Base-by-base conservation (phyloP, 1,140 invertebrate genomes). In the Dendroctonus valens region DNA sequence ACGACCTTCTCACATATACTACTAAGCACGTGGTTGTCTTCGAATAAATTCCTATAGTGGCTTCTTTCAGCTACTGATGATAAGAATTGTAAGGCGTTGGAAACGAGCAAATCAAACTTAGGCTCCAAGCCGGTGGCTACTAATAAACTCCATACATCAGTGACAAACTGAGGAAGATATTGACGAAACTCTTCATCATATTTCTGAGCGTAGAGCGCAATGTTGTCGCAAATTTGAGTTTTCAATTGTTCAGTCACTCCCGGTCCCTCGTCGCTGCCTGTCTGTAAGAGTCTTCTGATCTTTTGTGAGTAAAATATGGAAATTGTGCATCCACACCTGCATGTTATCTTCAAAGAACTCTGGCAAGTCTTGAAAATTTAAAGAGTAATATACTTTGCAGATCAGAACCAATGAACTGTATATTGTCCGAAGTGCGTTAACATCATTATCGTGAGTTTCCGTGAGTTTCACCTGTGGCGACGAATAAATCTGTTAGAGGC, bases 331-430 rank as follows among this genome's bases (percentile, higher is more conserved):
- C 97, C 97, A 99, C 9, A 84, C 84, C 54, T 83, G 81, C 89
- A 99, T 97, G 76, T 98, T 96, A 76, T 99, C 97, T 80, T 99
- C 96, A 82, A 99, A 99, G 83, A 94, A 97, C 82, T 99, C 96
- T 0, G 97, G 96, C 69, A 99, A 81, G 82, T 99, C 97, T 84
- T 97, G 95, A 71, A 87, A 94, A 81, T 98, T 99, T 5, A 99
- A 83, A 4, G 94, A 97, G 79, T 96, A 94, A 81, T 98, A 99
- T 26, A 99, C 92, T 83, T 99, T 97, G 69, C 90, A 90, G n/a
- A 97, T 90, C 3, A 97, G 82, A 15, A 92, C 85, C 50, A 98
- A 81, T 0, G 94, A 96, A 65, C 89, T 91, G 73, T 96, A 97
- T 69, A 98, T 93, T 8, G 96, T 85, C 78, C 89, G 90, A 7